phyloP scores from a whole-genome alignment of 2,888 invertebrate genomes.

The Sipunculus nudus region DNA sequence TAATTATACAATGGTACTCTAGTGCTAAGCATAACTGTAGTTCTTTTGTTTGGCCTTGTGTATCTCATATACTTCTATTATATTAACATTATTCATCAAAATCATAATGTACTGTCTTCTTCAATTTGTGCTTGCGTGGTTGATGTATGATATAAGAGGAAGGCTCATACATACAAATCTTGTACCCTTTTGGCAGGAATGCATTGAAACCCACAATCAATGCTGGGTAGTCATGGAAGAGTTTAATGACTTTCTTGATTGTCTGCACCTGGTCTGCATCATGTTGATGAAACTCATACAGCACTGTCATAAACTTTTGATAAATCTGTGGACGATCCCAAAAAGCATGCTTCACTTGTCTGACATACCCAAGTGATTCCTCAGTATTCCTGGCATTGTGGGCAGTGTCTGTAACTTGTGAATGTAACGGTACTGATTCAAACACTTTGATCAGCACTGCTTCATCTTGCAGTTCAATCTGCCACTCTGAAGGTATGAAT shows the following conservation, averaged over 20 bases:
- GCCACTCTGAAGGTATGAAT: conserved; percentile 26
- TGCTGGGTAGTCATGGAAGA: conserved; percentile 22
- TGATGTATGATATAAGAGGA: too few relatives aligned
- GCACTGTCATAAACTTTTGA: conserved; percentile 18
- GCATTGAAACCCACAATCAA: conserved; percentile 44
- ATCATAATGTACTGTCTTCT: too few relatives aligned
- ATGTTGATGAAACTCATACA: conserved; percentile 16
- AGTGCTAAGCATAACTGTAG: too few relatives aligned
- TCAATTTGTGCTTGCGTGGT: too few relatives aligned
- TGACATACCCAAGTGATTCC: conserved; percentile 15
- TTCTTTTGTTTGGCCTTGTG: too few relatives aligned
- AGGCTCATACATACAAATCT: too few relatives aligned
- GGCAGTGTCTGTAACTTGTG: neutral
- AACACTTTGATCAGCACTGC: conserved; percentile 36
- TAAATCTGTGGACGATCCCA: conserved; percentile 17
- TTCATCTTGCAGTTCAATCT: conserved; percentile 33
- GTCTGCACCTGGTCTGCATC: conserved; percentile 1
- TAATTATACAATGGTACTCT: too few relatives aligned
- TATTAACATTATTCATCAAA: too few relatives aligned
- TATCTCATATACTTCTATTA: too few relatives aligned
- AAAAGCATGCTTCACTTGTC: conserved; percentile 19
- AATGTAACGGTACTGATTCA: conserved; percentile 5
- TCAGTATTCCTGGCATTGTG: neutral
- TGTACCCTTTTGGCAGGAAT: conserved; percentile 41
- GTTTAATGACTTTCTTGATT: conserved; percentile 11